Conservation (phyloP, 2,888 invertebrate species). For the Odontothrips loti region DNA sequence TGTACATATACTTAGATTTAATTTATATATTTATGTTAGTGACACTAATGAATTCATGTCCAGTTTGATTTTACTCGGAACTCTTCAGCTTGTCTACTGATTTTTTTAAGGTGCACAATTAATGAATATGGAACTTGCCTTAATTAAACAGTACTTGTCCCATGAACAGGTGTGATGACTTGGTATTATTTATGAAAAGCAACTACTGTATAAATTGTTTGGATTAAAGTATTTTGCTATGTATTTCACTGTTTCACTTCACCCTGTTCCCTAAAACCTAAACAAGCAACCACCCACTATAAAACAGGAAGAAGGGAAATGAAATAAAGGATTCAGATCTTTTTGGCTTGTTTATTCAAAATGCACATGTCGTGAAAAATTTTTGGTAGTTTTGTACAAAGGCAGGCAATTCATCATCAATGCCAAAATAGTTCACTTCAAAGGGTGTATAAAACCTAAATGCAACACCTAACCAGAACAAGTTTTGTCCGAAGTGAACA, state of each 20-base stretch:
- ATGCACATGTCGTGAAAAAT: conserved; percentile 44
- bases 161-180: no score
- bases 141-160: no score
- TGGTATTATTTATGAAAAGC: no score
- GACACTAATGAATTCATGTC: not conserved
- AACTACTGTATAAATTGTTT: not conserved
- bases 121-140: no score
- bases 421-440: conserved; percentile 6
- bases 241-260: not conserved
- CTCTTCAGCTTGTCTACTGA: no score
- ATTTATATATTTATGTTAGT: not conserved
- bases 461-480: conserved; percentile 15
- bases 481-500: conserved; percentile 16
- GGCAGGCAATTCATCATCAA: conserved; percentile 25
- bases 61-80: no score
- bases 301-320: not conserved
- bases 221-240: not conserved
- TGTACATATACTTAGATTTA: not conserved
- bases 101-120: no score
- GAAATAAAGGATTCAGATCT: conserved; percentile 37
- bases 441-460: conserved; percentile 22
- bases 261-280: no score
- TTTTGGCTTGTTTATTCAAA: conserved; percentile 44
- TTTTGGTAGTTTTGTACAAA: conserved; percentile 39
- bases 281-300: no score